phyloP scores from a whole-genome alignment of 2,113 vertebrate genomes.

The Pterophyllum scalare region DNA sequence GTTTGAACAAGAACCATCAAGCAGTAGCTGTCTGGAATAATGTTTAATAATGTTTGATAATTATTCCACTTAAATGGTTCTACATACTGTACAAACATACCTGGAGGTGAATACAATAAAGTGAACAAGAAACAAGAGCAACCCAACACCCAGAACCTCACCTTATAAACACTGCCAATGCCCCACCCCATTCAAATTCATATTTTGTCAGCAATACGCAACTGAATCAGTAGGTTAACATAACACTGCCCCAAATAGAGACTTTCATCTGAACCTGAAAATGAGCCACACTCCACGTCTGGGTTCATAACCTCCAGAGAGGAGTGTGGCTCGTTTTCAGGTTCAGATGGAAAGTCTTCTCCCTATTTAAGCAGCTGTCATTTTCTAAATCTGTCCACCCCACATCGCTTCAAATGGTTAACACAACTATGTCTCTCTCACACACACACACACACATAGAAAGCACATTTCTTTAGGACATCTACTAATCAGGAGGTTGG shows the following conservation, averaged over 20 bases:
- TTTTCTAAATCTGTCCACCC: slow-evolving; percentile 44
- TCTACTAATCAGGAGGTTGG: neutral
- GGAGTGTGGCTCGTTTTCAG: slow-evolving; percentile 2
- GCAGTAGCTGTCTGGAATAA: neutral
- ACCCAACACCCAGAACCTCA: neutral
- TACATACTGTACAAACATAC: neutral
- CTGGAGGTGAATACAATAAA: neutral
- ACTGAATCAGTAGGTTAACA: no score
- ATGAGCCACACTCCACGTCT: no score
- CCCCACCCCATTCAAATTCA: neutral
- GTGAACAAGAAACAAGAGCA: neutral
- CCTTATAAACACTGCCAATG: neutral
- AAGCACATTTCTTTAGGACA: neutral
- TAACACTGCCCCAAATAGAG: no score
- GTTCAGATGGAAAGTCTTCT: slow-evolving; percentile 30
- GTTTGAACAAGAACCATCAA: neutral
- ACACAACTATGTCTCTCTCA: slow-evolving; percentile 10
- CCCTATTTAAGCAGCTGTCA: slow-evolving; percentile 29
- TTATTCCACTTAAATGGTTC: neutral
- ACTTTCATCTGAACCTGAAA: no score
- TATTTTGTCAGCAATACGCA: no score
- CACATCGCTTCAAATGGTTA: slow-evolving; percentile 11
- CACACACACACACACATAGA: neutral
- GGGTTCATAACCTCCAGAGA: slow-evolving; percentile 12
- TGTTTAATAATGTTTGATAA: neutral